Percentiles rank a stretch among this genome's conserved stretches.
Conservation (phyloP, 2,797 vertebrate genomes). For the Syngnathus rostellatus region DNA sequence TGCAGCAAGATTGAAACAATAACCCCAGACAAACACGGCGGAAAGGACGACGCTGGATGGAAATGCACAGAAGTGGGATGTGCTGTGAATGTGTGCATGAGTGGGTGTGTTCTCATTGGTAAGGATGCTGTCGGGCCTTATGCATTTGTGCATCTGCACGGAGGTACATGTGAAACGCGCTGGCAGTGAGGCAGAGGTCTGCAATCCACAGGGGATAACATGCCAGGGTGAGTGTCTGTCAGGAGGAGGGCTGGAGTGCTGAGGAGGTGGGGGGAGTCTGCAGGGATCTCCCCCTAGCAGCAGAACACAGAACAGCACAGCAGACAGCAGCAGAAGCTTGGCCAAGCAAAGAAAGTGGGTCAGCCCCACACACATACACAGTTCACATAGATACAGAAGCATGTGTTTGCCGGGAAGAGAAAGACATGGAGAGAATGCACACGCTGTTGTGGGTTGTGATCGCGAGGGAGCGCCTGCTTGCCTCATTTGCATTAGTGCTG, state of each 20-base stretch:
- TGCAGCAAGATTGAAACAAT: slow-evolving; percentile 76
- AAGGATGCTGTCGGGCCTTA: slow-evolving; percentile 26
- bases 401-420: slow-evolving; percentile 21
- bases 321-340: slow-evolving; percentile 57
- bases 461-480: slow-evolving; percentile 22
- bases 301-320: slow-evolving; percentile 39
- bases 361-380: slow-evolving; percentile 49
- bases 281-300: slow-evolving; percentile 65
- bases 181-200: slow-evolving; percentile 57
- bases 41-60: slow-evolving; percentile 58
- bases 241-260: slow-evolving; percentile 62
- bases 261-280: slow-evolving; percentile 48
- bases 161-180: slow-evolving; percentile 27
- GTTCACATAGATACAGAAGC: slow-evolving; percentile 48
- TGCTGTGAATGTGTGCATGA: slow-evolving; percentile 44
- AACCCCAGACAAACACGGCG: slow-evolving; percentile 68
- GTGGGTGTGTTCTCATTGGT: slow-evolving; percentile 6
- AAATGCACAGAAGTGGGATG: slow-evolving; percentile 62
- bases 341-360: slow-evolving; percentile 74
- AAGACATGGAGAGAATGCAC: slow-evolving; percentile 29
- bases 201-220: slow-evolving; percentile 58
- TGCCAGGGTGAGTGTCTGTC: slow-evolving; percentile 69
- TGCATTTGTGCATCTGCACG: slow-evolving; percentile 41
- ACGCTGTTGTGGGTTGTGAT: slow-evolving; percentile 34
- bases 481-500: slow-evolving; percentile 48